Base-by-base conservation (phyloP, 2,113 vertebrate genomes). In the Elanoides forficatus region DNA sequence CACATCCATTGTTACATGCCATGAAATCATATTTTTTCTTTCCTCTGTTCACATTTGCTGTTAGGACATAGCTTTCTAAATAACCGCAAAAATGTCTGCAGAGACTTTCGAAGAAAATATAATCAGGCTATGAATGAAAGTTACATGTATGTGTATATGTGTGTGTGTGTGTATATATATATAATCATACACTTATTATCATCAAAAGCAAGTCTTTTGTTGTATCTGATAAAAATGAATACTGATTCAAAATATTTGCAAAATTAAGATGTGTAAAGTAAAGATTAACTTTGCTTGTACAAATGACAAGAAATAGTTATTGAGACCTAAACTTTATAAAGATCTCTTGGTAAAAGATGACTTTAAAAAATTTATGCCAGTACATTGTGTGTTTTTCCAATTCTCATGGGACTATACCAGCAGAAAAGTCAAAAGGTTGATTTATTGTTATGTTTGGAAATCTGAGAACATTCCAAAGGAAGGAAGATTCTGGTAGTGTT, bases 391-490 rank as follows among this genome's bases (percentile, higher is more conserved):
- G 58, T 53, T 93, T 96, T 96, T 83, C 62, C 80, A 91, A 21
- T 96, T 96, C 92, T 95, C 59, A 78, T 34, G 86, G 94, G 96
- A 96, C 63, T 92, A 56, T 67, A 96, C 32, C 70, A 95, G 93
- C 90, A 96, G 86, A 96, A 95, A 97, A 96, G 95, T 97, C 95
- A 97, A 96, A 96, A 93, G 90, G 71, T 85, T 94, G 89, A 93
- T 95, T 93, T 91, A 95, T 76, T 94, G 86, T 55, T 96, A 95
- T 73, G 1, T 96, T 97, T 96, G 2, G 72, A 98, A 98, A 98
- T 73, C 15, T 95, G 97, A 97, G 91, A 95, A 90, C 84, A 93
- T 97, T 97, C 95, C 94, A 94, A 93, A 97, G 86, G 96, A 93
- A 95, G 52, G 95, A 97, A 94, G 95, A 93, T 67, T 86, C 94